Evolutionary conservation across 2,113 vertebrate genomes (phyloP).

Genomic region (Colaptes auratus): DNA sequence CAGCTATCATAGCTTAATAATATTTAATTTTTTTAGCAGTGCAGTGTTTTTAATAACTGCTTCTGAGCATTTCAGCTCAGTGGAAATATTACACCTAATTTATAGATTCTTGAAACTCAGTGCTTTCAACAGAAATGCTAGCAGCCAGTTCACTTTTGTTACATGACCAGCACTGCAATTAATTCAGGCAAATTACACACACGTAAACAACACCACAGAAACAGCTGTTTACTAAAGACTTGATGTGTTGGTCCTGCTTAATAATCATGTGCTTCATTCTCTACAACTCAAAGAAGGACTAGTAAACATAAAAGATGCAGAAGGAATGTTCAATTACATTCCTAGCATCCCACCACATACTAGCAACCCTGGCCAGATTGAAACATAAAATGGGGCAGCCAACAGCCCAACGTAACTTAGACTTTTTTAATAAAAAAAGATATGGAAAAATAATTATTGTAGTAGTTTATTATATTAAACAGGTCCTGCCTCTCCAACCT

Average conservation of each 20-base stretch:
- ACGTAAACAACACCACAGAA: conserved; percentile 1
- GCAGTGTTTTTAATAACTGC: neutral
- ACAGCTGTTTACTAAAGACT: conserved; percentile 28
- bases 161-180: conserved; percentile 1
- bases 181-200: conserved; percentile 43
- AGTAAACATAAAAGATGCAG: neutral
- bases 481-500: too few relatives aligned
- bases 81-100: conserved; percentile 32
- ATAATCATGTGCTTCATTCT: neutral
- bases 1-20: neutral
- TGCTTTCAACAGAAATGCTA: neutral
- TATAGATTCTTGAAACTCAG: conserved; percentile 1
- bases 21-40: neutral
- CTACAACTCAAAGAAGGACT: neutral
- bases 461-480: neutral
- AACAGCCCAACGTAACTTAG: neutral
- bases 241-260: neutral
- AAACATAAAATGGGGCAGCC: neutral
- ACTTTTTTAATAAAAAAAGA: neutral
- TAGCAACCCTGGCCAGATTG: neutral
- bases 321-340: neutral
- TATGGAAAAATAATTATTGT: neutral
- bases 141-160: conserved; percentile 14
- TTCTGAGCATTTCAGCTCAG: neutral
- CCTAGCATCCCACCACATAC: neutral